These are phyloP conservation scores for Lochmaea crataegi DNA, from an alignment of 2,888 invertebrate genomes.

Conservation along the genomic window DNA sequence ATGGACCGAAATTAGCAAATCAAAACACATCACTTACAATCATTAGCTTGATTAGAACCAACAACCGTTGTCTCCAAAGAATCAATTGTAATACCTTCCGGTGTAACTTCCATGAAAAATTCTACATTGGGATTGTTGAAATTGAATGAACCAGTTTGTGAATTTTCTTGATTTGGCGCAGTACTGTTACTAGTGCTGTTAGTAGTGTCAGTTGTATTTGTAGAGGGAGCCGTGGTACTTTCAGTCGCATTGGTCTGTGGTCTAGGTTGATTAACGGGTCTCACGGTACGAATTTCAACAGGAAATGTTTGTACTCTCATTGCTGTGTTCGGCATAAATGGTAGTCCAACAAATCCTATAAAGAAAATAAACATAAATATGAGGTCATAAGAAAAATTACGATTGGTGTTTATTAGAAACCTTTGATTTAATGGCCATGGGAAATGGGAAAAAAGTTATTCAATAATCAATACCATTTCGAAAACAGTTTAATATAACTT, in stretches of 20 bases:
- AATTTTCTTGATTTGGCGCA: slow-evolving; percentile 18
- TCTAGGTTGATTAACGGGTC: slow-evolving; percentile 35
- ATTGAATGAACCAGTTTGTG: slow-evolving; percentile 45
- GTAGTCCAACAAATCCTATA: slow-evolving; percentile 49
- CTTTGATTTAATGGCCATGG: too few species aligned
- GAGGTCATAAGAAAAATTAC: too few species aligned
- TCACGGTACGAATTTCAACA: slow-evolving; percentile 57
- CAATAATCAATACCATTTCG: too few species aligned
- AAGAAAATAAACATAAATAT: too few species aligned
- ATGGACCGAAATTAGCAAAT: slow-evolving; percentile 17
- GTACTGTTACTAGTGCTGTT: slow-evolving; percentile 31
- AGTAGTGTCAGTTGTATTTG: slow-evolving; percentile 35
- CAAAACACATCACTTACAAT: slow-evolving; percentile 55
- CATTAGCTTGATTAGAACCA: slow-evolving; percentile 56
- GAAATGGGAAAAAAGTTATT: too few species aligned
- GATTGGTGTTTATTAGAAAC: too few species aligned
- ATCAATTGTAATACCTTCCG: slow-evolving; percentile 65
- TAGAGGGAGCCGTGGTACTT: slow-evolving; percentile 38
- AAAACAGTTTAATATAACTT: too few species aligned
- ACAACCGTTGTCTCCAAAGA: slow-evolving; percentile 58
- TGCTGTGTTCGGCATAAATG: slow-evolving; percentile 54
- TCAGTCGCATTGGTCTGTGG: slow-evolving; percentile 43
- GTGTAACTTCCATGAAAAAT: slow-evolving; percentile 72
- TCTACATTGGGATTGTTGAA: slow-evolving; percentile 66
- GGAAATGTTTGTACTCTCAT: slow-evolving; percentile 61